Conservation (phyloP, 2,888 invertebrate genomes). For the Lysandra bellargus region DNA sequence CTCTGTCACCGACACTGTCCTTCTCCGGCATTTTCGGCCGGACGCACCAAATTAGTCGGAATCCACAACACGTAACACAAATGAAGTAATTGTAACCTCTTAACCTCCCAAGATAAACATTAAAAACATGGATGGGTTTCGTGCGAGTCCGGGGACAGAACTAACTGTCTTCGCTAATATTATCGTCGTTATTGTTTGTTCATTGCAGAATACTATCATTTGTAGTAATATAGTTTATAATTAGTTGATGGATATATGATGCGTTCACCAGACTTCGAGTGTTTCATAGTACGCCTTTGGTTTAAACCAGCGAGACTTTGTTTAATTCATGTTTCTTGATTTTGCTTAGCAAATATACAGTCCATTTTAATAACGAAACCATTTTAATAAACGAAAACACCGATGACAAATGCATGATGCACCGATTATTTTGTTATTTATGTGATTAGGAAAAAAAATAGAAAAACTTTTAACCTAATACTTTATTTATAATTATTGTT, state of each 20-base stretch:
- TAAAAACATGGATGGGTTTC: background rate
- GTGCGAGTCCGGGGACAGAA: background rate
- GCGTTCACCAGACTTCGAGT: background rate
- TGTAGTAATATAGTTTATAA: background rate
- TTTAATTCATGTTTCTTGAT: too few relatives aligned
- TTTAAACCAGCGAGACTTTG: too few relatives aligned
- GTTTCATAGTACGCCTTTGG: background rate
- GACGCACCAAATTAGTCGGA: background rate
- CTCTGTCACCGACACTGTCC: background rate
- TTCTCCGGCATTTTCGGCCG: background rate
- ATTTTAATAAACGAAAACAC: too few relatives aligned
- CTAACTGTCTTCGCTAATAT: background rate
- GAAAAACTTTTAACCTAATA: too few relatives aligned
- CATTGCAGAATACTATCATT: slow-evolving; percentile 6
- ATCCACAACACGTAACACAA: background rate
- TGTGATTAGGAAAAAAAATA: too few relatives aligned
- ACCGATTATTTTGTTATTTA: too few relatives aligned
- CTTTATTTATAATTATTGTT: too few relatives aligned
- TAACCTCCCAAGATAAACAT: background rate
- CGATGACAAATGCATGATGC: too few relatives aligned
- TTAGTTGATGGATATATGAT: background rate
- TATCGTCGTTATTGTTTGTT: slow-evolving; percentile 12
- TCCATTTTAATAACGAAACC: too few relatives aligned
- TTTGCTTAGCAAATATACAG: too few relatives aligned
- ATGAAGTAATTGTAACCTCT: slow-evolving; percentile 11